phyloP scores from a whole-genome alignment of 2,888 invertebrate species.

The Scelioninae gen. 1 region DNA sequence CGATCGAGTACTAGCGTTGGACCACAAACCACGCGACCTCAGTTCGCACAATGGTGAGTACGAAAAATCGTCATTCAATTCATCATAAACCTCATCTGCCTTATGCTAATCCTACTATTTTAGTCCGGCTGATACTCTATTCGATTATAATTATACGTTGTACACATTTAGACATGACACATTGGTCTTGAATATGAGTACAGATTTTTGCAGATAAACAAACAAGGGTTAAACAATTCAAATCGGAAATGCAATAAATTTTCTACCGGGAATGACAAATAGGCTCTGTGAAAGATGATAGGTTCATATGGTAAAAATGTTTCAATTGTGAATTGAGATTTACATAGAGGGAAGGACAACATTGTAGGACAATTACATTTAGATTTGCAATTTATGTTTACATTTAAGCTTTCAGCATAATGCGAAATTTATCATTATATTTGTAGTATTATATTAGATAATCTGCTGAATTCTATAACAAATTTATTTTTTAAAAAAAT shows the following conservation, averaged over 20 bases:
- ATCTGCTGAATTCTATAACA: too few relatives aligned
- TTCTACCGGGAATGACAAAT: constrained; percentile 34
- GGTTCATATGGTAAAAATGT: constrained; percentile 28
- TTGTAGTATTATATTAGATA: neutral
- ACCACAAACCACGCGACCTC: constrained; percentile 92
- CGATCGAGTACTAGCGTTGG: constrained; percentile 91
- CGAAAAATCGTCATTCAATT: constrained; percentile 64
- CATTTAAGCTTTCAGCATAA: neutral
- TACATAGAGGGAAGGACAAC: constrained; percentile 16
- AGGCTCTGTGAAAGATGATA: constrained; percentile 22
- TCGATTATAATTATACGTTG: constrained; percentile 49
- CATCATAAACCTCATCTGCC: constrained; percentile 40
- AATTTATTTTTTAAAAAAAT: too few relatives aligned
- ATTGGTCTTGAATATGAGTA: constrained; percentile 26
- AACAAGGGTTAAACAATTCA: constrained; percentile 43
- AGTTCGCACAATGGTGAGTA: constrained; percentile 94
- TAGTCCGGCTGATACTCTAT: constrained; percentile 25
- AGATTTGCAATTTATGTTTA: constrained; percentile 6
- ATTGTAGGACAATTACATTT: constrained; percentile 15
- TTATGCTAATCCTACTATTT: constrained; percentile 47
- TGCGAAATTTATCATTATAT: neutral
- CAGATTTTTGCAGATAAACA: constrained; percentile 49
- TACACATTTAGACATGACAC: constrained; percentile 44
- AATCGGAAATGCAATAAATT: constrained; percentile 52
- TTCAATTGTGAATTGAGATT: constrained; percentile 31